A percentile compares a stretch with the other conserved stretches of the same genome.
These are phyloP conservation scores for Acanthornis magna DNA, from an alignment of 2,797 vertebrate species.

Conservation along the genomic window DNA sequence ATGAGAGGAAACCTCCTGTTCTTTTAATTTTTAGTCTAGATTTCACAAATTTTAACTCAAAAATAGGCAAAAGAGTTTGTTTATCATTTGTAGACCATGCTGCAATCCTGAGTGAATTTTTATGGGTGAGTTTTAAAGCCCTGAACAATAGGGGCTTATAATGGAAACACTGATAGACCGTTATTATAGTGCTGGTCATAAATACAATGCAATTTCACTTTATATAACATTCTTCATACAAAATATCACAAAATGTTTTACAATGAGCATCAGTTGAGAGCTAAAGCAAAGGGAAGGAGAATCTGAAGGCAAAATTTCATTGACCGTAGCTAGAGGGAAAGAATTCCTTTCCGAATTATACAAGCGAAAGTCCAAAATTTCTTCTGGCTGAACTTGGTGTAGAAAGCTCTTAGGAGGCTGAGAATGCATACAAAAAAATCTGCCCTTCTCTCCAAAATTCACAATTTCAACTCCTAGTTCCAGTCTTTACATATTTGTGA, in stretches of 20 bases:
- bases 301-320: conserved; percentile 22
- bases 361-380: neutral
- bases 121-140: conserved; percentile 52
- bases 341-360: neutral
- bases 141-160: conserved; percentile 30
- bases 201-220: conserved; percentile 63
- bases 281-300: conserved; percentile 11
- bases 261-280: conserved; percentile 29
- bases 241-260: conserved; percentile 53
- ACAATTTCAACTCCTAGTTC: neutral
- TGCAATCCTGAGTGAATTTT: conserved; percentile 40
- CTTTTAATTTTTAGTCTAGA: neutral
- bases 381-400: neutral
- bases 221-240: conserved; percentile 37
- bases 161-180: conserved; percentile 43
- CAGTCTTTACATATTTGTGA: neutral
- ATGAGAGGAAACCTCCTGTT: neutral
- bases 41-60: conserved; percentile 16
- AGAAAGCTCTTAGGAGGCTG: neutral
- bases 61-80: conserved; percentile 13
- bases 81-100: neutral
- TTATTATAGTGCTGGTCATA: conserved; percentile 41
- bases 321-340: neutral
- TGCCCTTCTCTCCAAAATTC: neutral
- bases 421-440: neutral